These are phyloP conservation scores for Spatula clypeata DNA, from an alignment of 2,797 vertebrate genomes.

Conservation along the genomic window DNA sequence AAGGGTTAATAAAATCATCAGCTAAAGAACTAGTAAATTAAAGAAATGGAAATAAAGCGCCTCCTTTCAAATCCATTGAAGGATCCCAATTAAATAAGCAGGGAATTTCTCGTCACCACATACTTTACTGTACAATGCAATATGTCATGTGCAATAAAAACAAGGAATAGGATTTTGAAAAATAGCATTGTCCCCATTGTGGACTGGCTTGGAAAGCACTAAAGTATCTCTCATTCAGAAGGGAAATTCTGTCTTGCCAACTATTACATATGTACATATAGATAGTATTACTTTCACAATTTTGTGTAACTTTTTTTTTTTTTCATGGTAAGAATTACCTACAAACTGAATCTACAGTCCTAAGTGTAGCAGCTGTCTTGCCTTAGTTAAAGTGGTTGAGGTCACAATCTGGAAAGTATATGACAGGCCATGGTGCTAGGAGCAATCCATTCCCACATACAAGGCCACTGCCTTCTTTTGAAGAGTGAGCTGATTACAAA, in stretches of 20 bases:
- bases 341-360: neutral
- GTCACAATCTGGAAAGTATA: neutral
- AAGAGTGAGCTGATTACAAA: neutral
- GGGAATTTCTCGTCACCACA: slow-evolving; percentile 42
- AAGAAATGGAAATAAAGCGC: slow-evolving; percentile 65
- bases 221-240: neutral
- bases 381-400: neutral
- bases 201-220: slow-evolving; percentile 11
- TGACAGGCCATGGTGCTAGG: neutral
- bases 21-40: slow-evolving; percentile 72
- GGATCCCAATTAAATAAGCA: slow-evolving; percentile 75
- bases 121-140: slow-evolving; percentile 23
- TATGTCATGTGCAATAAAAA: slow-evolving; percentile 35
- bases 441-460: fast-evolving
- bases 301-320: neutral
- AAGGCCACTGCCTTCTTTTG: neutral
- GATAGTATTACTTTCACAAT: neutral
- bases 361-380: neutral
- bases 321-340: neutral
- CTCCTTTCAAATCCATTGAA: slow-evolving; percentile 68
- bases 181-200: slow-evolving; percentile 9
- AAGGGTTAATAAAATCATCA: slow-evolving; percentile 77
- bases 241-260: neutral
- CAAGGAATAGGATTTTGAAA: neutral
- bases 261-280: neutral